Evolutionary conservation across 2,888 invertebrate genomes (phyloP), one percentile per base, ranked within the genome.

Genomic region (Carabus problematicus): DNA sequence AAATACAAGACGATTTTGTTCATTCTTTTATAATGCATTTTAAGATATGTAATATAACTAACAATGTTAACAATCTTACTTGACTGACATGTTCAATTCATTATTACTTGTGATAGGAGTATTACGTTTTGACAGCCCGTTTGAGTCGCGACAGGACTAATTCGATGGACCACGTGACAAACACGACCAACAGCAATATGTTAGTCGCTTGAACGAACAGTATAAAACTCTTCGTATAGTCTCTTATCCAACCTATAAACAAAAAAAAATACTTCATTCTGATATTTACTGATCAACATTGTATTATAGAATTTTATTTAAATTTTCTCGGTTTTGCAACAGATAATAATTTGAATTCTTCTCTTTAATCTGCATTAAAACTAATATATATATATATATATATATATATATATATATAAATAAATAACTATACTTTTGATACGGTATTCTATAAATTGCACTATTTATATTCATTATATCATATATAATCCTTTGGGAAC

Each of bases 131-230:
- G 29, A 29, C 29, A 29, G 29, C 29, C 2, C 29, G 29, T 29
- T 29, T 29, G 29, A 29, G 29, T 29, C 29, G 29, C 29, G 29
- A 29, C 29, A 76, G 68, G 7, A 86, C 71, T 78, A 88, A 84
- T 75, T 90, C 90, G 14, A 87, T 84, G 6, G 84, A 77, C 90
- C 90, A 90, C 45, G 85, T 81, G 0, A 83, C 73, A 40, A 88
- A 79, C 1, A 89, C 83, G 16, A 86, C 58, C 0, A 87, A 77
- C 3, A 89, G 74, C 0, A 89, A 77, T 0, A 83, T 72, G 76
- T 87, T 88, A 75, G 90, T 87, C 0, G 87, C 85, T 70, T 90
- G 88, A 71, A 91, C 86, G 70, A 89, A 88, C 0, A 86, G 75
- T 1, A 85, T 77, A 75, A 88, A 91, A 72, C 89, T 91, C 12